Conservation (phyloP, 2,888 invertebrate genomes). For the Trichogramma evanescens region DNA sequence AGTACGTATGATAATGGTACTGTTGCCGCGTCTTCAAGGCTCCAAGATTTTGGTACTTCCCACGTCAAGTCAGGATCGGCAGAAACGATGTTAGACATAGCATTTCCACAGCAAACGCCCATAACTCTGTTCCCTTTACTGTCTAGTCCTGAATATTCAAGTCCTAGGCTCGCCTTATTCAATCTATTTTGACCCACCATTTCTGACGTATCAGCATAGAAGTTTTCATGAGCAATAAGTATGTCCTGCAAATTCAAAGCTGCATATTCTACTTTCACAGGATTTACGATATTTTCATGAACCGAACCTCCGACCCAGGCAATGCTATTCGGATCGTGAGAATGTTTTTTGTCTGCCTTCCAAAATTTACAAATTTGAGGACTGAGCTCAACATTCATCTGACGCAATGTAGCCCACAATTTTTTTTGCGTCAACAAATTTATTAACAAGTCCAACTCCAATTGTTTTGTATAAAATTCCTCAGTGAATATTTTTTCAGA, state of each 20-base stretch:
- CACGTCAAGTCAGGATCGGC: slow-evolving; percentile 50
- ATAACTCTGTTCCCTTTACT: slow-evolving; percentile 45
- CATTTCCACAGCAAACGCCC: slow-evolving; percentile 40
- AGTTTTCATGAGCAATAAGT: slow-evolving; percentile 70
- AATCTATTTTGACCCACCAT: slow-evolving; percentile 58
- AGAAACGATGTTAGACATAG: slow-evolving; percentile 51
- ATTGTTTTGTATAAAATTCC: slow-evolving; percentile 59
- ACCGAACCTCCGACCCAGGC: slow-evolving; percentile 69
- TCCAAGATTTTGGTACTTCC: slow-evolving; percentile 56
- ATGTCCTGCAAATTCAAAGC: slow-evolving; percentile 69
- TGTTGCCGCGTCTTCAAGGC: slow-evolving; percentile 58
- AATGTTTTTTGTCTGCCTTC: slow-evolving; percentile 4
- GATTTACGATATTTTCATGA: slow-evolving; percentile 17
- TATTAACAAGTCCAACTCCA: slow-evolving; percentile 66
- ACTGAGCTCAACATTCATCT: neutral
- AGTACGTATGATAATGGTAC: slow-evolving; percentile 61
- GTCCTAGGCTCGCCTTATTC: slow-evolving; percentile 49
- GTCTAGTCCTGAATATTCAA: slow-evolving; percentile 61
- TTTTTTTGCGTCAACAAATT: slow-evolving; percentile 58
- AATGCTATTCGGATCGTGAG: slow-evolving; percentile 55
- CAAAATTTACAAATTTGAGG: slow-evolving; percentile 7
- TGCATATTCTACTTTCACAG: slow-evolving; percentile 62
- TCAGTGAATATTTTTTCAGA: slow-evolving; percentile 58
- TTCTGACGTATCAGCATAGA: slow-evolving; percentile 70
- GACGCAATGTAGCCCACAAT: slow-evolving; percentile 50